These are phyloP conservation scores for Argyresthia albistria DNA, from an alignment of 2,888 invertebrate genomes.

Conservation along the genomic window DNA sequence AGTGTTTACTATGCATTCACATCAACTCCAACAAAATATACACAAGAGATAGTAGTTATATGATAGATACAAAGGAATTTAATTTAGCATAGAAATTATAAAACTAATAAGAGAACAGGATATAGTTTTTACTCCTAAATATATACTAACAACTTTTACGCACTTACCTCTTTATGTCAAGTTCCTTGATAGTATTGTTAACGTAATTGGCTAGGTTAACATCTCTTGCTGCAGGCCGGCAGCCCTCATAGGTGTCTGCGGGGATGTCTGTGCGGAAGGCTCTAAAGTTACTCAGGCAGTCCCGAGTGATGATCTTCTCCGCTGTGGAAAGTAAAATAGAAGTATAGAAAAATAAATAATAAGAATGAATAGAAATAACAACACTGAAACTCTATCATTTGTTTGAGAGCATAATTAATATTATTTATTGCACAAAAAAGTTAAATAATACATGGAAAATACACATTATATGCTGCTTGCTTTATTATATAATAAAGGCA, in stretches of 20 bases:
- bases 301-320: slow-evolving; percentile 84
- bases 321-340: slow-evolving; percentile 57
- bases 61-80: not conserved
- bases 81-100: not conserved
- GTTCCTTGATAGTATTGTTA: slow-evolving; percentile 87
- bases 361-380: too few species aligned
- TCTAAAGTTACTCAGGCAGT: slow-evolving; percentile 85
- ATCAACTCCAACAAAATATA: not conserved
- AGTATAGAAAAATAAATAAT: too few species aligned
- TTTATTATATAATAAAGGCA: too few species aligned
- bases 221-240: slow-evolving; percentile 85
- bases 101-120: not conserved
- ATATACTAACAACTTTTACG: not conserved
- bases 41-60: not conserved
- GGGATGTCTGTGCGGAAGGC: slow-evolving; percentile 89
- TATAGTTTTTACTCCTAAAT: too few species aligned
- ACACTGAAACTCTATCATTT: too few species aligned
- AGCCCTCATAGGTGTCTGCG: slow-evolving; percentile 93
- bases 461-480: too few species aligned
- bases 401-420: too few species aligned
- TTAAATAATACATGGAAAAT: too few species aligned
- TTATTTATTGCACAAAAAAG: too few species aligned
- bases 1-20: too few species aligned
- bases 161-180: slow-evolving; percentile 84
- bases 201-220: slow-evolving; percentile 88